Conservation (phyloP, 2,888 invertebrate species). For the Malthinus seriepunctatus region DNA sequence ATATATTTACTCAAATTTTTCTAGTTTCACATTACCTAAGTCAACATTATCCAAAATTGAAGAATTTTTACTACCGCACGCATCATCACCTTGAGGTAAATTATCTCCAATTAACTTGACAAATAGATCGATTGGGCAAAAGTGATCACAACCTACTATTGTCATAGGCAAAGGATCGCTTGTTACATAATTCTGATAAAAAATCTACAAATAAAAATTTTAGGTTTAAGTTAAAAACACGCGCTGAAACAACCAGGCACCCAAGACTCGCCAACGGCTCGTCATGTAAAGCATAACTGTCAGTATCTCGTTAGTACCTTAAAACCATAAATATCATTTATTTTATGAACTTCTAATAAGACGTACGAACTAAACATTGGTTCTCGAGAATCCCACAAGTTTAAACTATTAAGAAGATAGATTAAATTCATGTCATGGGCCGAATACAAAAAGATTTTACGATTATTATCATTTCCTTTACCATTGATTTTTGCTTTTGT, state of each 20-base stretch:
- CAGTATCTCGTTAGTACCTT: too few relatives aligned
- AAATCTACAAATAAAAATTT: background rate
- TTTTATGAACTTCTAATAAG: conserved; percentile 26
- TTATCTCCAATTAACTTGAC: background rate
- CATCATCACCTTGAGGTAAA: background rate
- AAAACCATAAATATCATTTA: conserved; percentile 47
- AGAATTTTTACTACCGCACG: background rate
- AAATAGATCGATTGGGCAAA: background rate
- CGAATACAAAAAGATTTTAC: conserved; percentile 63
- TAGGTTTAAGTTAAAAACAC: too few relatives aligned
- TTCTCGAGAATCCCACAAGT: conserved; percentile 60
- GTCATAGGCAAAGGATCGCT: background rate
- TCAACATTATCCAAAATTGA: too few relatives aligned
- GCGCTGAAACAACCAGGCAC: too few relatives aligned
- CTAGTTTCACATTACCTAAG: too few relatives aligned
- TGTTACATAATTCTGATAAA: background rate
- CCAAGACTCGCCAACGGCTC: too few relatives aligned
- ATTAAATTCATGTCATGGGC: conserved; percentile 70
- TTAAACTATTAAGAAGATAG: conserved; percentile 61
- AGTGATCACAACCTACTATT: background rate
- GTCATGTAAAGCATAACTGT: too few relatives aligned
- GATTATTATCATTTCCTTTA: conserved; percentile 54
- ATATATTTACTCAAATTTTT: too few relatives aligned
- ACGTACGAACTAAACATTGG: conserved; percentile 26
- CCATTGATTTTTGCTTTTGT: conserved; percentile 56